A percentile compares a stretch with the other conserved stretches of the same genome.
Evolutionary conservation across 2,888 invertebrate species (phyloP).

Genomic region (Timema podura): DNA sequence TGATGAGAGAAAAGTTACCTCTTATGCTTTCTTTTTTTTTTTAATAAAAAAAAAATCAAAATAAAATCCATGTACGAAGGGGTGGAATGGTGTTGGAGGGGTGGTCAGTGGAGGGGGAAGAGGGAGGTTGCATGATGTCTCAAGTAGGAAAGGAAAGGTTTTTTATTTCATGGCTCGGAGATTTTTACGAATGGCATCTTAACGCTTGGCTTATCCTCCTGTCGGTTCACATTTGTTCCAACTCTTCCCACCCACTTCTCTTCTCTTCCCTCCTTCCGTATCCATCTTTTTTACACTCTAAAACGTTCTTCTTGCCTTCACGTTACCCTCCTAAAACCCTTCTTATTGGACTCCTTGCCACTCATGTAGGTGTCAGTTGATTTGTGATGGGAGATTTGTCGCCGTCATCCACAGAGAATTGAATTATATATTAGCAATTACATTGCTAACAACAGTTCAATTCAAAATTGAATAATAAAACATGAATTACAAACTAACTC

Average conservation of each 20-base stretch:
- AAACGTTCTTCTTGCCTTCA: neutral
- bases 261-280: neutral
- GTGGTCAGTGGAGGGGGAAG: neutral
- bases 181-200: conserved; percentile 27
- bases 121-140: conserved; percentile 16
- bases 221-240: conserved; percentile 25
- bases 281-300: conserved; percentile 19
- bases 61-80: too few relatives aligned
- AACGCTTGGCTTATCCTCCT: conserved; percentile 25
- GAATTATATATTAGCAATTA: too few relatives aligned
- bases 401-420: too few relatives aligned
- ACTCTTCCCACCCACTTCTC: neutral
- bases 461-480: too few relatives aligned
- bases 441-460: too few relatives aligned
- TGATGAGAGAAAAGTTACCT: conserved; percentile 5
- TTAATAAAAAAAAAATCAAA: too few relatives aligned
- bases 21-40: conserved; percentile 13
- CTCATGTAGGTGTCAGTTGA: too few relatives aligned
- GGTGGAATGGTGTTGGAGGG: conserved; percentile 13
- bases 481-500: too few relatives aligned
- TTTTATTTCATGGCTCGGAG: conserved; percentile 27
- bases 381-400: too few relatives aligned
- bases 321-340: too few relatives aligned
- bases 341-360: too few relatives aligned
- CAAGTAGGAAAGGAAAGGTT: conserved; percentile 21